These are phyloP conservation scores for Lutraria lutraria DNA, from an alignment of 2,888 invertebrate species.

Conservation along the genomic window DNA sequence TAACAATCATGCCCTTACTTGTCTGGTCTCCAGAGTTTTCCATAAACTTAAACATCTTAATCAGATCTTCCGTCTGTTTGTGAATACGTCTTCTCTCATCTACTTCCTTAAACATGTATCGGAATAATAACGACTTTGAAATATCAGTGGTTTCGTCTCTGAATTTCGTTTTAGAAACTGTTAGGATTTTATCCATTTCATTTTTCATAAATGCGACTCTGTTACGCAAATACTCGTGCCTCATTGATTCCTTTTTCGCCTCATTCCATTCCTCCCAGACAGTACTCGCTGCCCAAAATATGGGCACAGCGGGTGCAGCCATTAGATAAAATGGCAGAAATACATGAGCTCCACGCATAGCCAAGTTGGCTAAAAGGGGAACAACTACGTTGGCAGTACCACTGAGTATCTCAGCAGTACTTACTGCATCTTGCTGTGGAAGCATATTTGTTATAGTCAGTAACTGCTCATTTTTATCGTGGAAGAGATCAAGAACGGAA, in stretches of 20 bases:
- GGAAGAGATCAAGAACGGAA: background rate
- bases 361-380: constrained; percentile 29
- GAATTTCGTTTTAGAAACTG: background rate
- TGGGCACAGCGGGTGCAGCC: constrained; percentile 38
- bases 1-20: background rate
- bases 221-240: constrained; percentile 22
- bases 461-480: background rate
- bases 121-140: constrained; percentile 22
- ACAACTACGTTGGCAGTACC: background rate
- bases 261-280: constrained; percentile 48
- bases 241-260: constrained; percentile 30
- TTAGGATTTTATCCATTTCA: constrained; percentile 12
- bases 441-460: background rate
- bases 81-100: constrained; percentile 27
- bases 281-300: constrained; percentile 29
- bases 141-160: background rate
- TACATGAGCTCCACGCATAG: constrained; percentile 36
- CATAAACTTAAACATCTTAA: background rate
- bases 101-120: constrained; percentile 23
- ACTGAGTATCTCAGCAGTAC: background rate
- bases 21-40: background rate
- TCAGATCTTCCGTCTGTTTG: background rate
- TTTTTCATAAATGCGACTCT: constrained; percentile 29
- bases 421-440: background rate
- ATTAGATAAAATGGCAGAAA: constrained; percentile 43